These are phyloP conservation scores for Diphyllodes magnificus DNA, from an alignment of 2,113 vertebrate genomes.

Conservation along the genomic window DNA sequence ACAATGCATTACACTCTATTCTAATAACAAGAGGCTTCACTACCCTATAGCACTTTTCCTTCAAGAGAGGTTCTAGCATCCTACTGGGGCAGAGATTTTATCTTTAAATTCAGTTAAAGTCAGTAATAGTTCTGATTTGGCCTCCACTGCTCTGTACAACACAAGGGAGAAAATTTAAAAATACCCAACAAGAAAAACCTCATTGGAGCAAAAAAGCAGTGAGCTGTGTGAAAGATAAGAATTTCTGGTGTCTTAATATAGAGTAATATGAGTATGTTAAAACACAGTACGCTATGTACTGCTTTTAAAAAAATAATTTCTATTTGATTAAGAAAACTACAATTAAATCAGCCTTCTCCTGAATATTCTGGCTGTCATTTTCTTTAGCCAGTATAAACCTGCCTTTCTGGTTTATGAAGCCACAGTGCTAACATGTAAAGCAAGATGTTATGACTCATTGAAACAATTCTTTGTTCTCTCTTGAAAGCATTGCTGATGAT, in stretches of 20 bases:
- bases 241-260: not conserved
- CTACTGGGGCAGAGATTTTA: not conserved
- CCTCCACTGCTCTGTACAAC: not conserved
- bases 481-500: slow-evolving; percentile 46
- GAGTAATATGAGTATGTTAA: not conserved
- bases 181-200: not conserved
- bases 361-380: slow-evolving; percentile 40
- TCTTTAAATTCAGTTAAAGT: not conserved
- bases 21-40: not conserved
- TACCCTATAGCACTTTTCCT: not conserved
- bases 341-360: not conserved
- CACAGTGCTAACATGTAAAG: slow-evolving; percentile 37
- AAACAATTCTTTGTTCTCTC: slow-evolving; percentile 69
- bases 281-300: not conserved
- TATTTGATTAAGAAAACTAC: not conserved
- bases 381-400: slow-evolving; percentile 63
- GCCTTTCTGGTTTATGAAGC: slow-evolving; percentile 69
- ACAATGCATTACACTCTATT: not conserved
- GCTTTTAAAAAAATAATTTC: not conserved
- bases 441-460: slow-evolving; percentile 65
- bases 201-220: not conserved
- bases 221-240: not conserved
- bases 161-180: not conserved
- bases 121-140: not conserved
- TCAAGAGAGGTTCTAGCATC: not conserved